phyloP scores from a whole-genome alignment of 2,888 invertebrate species.

The Cepaea hortensis region DNA sequence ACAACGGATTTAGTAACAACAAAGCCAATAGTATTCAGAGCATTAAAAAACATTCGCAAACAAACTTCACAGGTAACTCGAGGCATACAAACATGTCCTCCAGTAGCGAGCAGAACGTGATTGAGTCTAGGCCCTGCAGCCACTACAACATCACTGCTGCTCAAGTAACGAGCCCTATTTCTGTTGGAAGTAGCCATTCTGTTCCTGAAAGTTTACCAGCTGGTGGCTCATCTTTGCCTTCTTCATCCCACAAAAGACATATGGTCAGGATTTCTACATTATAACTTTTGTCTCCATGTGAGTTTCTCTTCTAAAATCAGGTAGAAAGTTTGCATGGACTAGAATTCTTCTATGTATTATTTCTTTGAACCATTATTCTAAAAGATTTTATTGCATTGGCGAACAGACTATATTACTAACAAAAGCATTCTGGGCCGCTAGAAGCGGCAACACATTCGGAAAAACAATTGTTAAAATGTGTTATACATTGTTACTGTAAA shows the following conservation, averaged over 20 bases:
- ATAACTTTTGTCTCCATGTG: constrained; percentile 47
- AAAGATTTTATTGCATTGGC: too few species aligned
- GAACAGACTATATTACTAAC: too few species aligned
- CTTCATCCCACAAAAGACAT: constrained; percentile 43
- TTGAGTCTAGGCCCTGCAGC: background rate
- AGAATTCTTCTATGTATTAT: too few species aligned
- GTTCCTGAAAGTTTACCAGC: constrained; percentile 38
- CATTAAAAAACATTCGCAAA: constrained; percentile 27
- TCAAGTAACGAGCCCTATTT: constrained; percentile 31
- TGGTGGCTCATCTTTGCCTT: constrained; percentile 32
- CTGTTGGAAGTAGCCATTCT: constrained; percentile 29
- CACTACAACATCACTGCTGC: constrained; percentile 43
- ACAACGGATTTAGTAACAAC: constrained; percentile 33
- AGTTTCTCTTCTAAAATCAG: constrained; percentile 10
- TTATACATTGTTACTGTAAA: too few species aligned
- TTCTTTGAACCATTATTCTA: too few species aligned
- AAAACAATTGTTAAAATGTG: too few species aligned
- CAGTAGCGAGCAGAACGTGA: constrained; percentile 42
- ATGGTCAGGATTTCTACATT: constrained; percentile 70
- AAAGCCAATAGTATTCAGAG: constrained; percentile 46
- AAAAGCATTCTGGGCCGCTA: too few species aligned
- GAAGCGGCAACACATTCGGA: too few species aligned
- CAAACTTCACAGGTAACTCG: constrained; percentile 7
- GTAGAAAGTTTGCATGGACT: too few species aligned
- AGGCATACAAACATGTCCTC: background rate